Base-by-base conservation (phyloP, 2,888 invertebrate genomes). In the Mayetiola destructor region DNA sequence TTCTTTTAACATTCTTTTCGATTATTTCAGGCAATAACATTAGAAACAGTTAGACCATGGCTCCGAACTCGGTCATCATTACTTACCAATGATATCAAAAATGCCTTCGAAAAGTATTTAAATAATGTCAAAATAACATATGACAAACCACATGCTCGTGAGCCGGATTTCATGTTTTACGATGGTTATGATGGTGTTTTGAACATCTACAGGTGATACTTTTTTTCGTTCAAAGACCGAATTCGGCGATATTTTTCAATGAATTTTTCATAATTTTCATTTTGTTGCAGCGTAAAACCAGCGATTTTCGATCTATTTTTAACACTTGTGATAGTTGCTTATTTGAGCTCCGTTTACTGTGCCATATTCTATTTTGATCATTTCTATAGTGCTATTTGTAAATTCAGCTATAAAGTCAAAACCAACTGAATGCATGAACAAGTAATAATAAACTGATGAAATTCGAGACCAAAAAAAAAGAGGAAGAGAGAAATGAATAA, bases 291-390 rank as follows among this genome's bases (percentile, higher is more conserved):
- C 70, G 95, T 96, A 6, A 97, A 97, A 69, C 97, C 97, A 61
- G 97, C 97, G 10, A 85, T 96, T 58, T 97, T 97, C 75, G 97
- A 99, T 77, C 81, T 99, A 64, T 85, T 97, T 64, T 78, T 97
- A 14, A 94, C 95, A 1, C 71, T 88, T 59, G 83, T 81, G 36
- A 95, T 97, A 66, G 76, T 85, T 35, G 76, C 81, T 23, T 97
- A 97, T 72, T 78, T 97, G 57, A 79, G 81, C n/a, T 66, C 82
- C 5, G 79, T 95, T n/a, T 95, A 92, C 73, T 77, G 89, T 64
- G 76, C 83, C 12, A 81, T 93, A 59, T 82, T 84, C 61, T 73
- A 81, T 62, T 85, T 87, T 68, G 81, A 86, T 10, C 66, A 72
- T 5, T 73, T 84, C 60, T 87, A 87, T 69, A 74, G 76, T 2